Conservation (phyloP, 2,888 invertebrate species). For the Loripinus fragilis region DNA sequence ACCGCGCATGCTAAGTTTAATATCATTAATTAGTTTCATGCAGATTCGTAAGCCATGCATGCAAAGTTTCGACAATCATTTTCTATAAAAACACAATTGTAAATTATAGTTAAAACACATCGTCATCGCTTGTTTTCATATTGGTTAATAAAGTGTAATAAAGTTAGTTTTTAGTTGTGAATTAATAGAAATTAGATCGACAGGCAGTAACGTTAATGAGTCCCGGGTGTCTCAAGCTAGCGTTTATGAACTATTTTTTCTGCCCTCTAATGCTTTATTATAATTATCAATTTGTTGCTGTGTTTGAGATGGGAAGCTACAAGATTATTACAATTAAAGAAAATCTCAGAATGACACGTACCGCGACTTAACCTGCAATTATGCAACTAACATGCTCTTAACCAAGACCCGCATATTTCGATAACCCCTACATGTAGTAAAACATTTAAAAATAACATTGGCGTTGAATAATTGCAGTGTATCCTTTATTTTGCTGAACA, state of each 20-base stretch:
- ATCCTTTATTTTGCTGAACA: too few relatives aligned
- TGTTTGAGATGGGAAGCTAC: too few relatives aligned
- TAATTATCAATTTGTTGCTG: neutral
- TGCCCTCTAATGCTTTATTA: neutral
- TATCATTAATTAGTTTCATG: constrained; percentile 16
- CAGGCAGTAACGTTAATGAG: constrained; percentile 9
- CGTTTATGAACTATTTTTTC: neutral
- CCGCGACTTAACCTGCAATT: too few relatives aligned
- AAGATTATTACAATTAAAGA: too few relatives aligned
- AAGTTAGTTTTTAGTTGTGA: constrained; percentile 15
- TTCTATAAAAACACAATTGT: constrained; percentile 15
- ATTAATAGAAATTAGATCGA: constrained; percentile 15
- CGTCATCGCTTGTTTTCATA: constrained; percentile 6
- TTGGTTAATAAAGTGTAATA: constrained; percentile 19
- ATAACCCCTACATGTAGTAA: too few relatives aligned
- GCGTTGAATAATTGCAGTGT: too few relatives aligned
- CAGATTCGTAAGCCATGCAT: constrained; percentile 5
- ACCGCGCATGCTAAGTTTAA: constrained; percentile 19
- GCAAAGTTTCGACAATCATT: constrained; percentile 13
- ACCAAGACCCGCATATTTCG: too few relatives aligned
- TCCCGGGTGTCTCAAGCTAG: neutral
- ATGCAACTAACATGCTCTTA: too few relatives aligned
- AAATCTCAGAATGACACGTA: too few relatives aligned
- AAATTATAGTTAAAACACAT: constrained; percentile 12
- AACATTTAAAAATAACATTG: too few relatives aligned